These are phyloP conservation scores for Scaptomyza hsui DNA, from an alignment of 1,140 invertebrate species.

Conservation along the genomic window DNA sequence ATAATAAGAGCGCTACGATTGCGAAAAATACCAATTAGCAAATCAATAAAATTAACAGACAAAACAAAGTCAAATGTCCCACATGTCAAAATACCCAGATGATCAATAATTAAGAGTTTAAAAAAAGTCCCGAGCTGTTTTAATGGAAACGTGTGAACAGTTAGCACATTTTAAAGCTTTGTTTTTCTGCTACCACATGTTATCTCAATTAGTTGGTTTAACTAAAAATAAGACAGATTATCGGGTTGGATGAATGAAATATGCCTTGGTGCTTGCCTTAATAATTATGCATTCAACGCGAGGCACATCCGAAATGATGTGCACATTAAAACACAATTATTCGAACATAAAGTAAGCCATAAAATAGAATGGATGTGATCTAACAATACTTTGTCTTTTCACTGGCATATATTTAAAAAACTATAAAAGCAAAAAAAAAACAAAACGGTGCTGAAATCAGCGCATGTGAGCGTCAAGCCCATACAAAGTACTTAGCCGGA, in stretches of 20 bases:
- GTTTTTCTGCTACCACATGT: conserved; percentile 17
- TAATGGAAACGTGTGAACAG: conserved; percentile 32
- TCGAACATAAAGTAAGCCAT: conserved; percentile 53
- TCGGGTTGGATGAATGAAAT: conserved; percentile 8
- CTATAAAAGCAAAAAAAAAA: conserved; percentile 51
- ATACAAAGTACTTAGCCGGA: conserved; percentile 27
- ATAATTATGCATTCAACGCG: conserved; percentile 24
- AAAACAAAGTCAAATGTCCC: background rate
- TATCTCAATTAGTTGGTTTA: conserved; percentile 21
- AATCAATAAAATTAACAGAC: background rate
- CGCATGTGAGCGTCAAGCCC: conserved; percentile 35
- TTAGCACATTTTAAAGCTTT: conserved; percentile 51
- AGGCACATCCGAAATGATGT: conserved; percentile 46
- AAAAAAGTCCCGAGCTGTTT: conserved; percentile 13
- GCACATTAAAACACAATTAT: conserved; percentile 66
- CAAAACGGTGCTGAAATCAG: conserved; percentile 48
- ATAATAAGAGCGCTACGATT: background rate
- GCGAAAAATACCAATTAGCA: background rate
- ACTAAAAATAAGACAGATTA: conserved; percentile 1
- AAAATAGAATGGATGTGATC: conserved; percentile 51
- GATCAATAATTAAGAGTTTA: background rate
- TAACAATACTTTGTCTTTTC: conserved; percentile 57
- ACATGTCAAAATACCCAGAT: background rate
- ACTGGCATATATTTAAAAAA: conserved; percentile 66
- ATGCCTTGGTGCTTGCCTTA: background rate